Percentiles rank a stretch among this genome's conserved stretches.
These are phyloP conservation scores for Dendroctonus ponderosae DNA, from an alignment of 1,140 invertebrate genomes.

Conservation along the genomic window DNA sequence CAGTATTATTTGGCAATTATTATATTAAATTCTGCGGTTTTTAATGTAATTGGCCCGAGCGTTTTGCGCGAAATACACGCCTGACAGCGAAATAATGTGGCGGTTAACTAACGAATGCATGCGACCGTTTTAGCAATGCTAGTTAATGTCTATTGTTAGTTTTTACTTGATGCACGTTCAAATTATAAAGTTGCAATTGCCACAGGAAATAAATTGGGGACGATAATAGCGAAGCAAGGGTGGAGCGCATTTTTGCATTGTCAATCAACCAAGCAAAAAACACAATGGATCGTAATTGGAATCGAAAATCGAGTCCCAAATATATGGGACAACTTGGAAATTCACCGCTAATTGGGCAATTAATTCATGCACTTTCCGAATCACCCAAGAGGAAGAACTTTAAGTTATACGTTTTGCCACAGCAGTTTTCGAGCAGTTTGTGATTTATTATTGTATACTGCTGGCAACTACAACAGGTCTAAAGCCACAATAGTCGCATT, in stretches of 20 bases:
- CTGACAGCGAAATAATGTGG: constrained; percentile 6
- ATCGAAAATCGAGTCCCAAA: too few species aligned
- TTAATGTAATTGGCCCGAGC: constrained; percentile 3
- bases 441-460: background rate
- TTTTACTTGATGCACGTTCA: background rate
- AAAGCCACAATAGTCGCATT: background rate
- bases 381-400: constrained; percentile 2
- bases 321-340: background rate
- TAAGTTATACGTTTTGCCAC: constrained; percentile 9
- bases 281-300: background rate
- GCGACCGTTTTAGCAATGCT: background rate
- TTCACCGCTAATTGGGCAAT: constrained; percentile 3
- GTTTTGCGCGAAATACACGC: constrained; percentile 5
- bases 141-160: constrained; percentile 6
- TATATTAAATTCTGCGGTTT: constrained; percentile 14
- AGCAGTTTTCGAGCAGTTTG: constrained; percentile 3
- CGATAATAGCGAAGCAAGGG: background rate
- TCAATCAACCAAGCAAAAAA: background rate
- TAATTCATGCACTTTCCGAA: constrained; percentile 2
- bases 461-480: background rate
- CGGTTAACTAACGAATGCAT: background rate
- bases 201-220: background rate
- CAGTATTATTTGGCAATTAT: constrained; percentile 17
- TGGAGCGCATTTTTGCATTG: background rate
- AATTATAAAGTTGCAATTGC: too few species aligned